Conservation (phyloP, 2,797 vertebrate genomes). For the Megaceryle alcyon region DNA sequence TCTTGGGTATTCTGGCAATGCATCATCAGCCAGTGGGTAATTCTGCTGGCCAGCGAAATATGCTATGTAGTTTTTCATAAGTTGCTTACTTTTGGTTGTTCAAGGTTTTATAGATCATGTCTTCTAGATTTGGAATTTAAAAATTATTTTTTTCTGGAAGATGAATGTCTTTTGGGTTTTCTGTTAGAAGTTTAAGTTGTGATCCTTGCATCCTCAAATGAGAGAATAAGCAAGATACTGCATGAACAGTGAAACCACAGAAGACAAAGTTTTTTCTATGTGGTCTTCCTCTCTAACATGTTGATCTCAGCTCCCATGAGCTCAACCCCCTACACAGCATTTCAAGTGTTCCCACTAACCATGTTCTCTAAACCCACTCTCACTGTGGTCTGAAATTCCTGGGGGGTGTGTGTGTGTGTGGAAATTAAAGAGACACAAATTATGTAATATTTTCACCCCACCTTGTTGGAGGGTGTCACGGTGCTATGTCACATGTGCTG, state of each 20-base stretch:
- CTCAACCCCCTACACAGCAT: background rate
- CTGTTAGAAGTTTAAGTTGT: background rate
- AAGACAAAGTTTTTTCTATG: background rate
- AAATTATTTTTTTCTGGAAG: too few relatives aligned
- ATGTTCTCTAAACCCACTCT: background rate
- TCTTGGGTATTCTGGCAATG: too few relatives aligned
- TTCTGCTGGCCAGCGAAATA: background rate
- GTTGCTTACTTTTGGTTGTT: background rate
- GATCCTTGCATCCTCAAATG: background rate
- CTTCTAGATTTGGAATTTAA: background rate
- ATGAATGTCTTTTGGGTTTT: background rate
- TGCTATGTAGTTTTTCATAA: background rate
- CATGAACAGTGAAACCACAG: background rate
- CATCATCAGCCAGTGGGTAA: background rate
- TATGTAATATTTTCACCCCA: background rate
- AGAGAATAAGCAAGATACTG: background rate
- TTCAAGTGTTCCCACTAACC: background rate
- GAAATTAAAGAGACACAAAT: background rate
- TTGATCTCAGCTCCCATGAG: background rate
- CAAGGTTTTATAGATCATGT: background rate
- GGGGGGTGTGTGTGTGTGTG: too few relatives aligned
- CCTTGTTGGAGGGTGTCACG: background rate
- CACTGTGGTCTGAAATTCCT: background rate
- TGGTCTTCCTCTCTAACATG: background rate
- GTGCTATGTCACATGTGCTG: background rate